Conservation (phyloP, 64 coral and sea anemone genomes). For the Anthopleura sola region DNA sequence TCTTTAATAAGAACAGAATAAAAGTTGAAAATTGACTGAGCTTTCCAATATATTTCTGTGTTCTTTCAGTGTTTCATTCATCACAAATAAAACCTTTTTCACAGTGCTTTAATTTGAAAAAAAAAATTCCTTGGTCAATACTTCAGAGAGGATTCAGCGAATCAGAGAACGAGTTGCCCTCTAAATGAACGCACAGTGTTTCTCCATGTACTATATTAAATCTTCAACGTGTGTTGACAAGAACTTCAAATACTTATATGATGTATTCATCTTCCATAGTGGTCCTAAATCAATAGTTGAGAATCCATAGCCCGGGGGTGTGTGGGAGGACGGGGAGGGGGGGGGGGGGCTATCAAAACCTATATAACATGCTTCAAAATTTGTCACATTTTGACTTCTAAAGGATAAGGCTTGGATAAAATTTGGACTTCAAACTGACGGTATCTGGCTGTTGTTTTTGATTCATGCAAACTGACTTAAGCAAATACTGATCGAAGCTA, state of each 20-base stretch:
- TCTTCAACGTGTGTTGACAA: neutral
- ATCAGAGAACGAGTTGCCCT: neutral
- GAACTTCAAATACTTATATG: neutral
- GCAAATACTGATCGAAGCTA: too few species aligned
- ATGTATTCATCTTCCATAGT: neutral
- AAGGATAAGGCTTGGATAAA: too few species aligned
- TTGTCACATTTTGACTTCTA: too few species aligned
- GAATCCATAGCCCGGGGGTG: neutral
- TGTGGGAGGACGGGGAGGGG: neutral
- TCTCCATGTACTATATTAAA: neutral
- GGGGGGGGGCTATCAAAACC: too few species aligned
- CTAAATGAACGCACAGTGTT: neutral
- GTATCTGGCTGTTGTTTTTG: too few species aligned
- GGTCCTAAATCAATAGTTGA: neutral
- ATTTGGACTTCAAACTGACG: too few species aligned
- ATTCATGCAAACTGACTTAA: too few species aligned
- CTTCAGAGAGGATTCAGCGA: neutral
- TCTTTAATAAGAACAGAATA: neutral
- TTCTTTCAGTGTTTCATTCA: neutral
- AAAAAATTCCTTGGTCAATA: neutral
- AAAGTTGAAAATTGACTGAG: neutral
- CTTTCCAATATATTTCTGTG: neutral
- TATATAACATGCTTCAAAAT: too few species aligned
- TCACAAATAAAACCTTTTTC: neutral
- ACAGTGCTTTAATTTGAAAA: neutral